Evolutionary conservation across 2,888 invertebrate genomes (phyloP), one percentile per base, ranked within the genome.

Genomic region (Hybos culiciformis): DNA sequence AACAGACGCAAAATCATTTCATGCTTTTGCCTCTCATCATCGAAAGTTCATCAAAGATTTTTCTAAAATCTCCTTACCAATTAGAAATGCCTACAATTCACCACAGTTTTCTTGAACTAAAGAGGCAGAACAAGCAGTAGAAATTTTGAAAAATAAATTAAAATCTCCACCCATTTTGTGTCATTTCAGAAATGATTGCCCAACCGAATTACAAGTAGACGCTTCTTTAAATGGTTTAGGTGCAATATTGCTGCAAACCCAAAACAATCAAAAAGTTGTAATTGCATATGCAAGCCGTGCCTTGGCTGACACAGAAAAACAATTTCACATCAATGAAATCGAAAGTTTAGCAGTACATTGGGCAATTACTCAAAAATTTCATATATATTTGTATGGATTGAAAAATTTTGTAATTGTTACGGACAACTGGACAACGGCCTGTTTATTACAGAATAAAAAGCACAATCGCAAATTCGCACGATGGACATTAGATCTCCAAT

Each of bases 361-460:
- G 26, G 19, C 32, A 5, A 5, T 31, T 18, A 34, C 33, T 5
- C 11, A 32, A 15, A 32, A 23, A 33, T 44, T 44, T 21, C 40
- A 44, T 20, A 40, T 44, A n/a, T 41, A 44, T 15, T 34, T 44
- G 9, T 44, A 40, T 15, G 37, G 40, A n/a, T 12, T 39, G 1
- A 33, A 31, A 23, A 5, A 5, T 9, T 41, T 44, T 14, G 41
- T 14, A n/a, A 5, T 44, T 24, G 24, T 34, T 3, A 44, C 37
- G 32, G 40, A 40, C 5, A 37, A 44, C 18, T 44, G 38, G 41
- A 44, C 41, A 23, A 44, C 41, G 2, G 44, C 44, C 19, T 41
- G 44, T 7, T 11, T 44, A 6, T 23, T 44, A n/a, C 32, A 44
- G 38, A 41, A 44, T 23, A 9, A 19, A 18, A 41, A 44, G 32